Evolutionary conservation across 2,888 invertebrate genomes (phyloP).

Genomic region (Campoplex nolae): DNA sequence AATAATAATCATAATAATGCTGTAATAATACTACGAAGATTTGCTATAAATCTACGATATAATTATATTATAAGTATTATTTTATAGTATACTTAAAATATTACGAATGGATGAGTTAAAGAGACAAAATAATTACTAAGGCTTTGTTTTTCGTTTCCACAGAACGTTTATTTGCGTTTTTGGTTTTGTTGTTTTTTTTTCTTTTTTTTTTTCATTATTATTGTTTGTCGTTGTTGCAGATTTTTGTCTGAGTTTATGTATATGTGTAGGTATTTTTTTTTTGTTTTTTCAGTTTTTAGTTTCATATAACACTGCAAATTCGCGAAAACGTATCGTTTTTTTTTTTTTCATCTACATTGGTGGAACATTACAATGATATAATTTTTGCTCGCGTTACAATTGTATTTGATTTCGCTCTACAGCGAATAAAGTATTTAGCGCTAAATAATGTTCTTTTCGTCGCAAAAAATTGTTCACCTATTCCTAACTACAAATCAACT

Average conservation of each 20-base stretch:
- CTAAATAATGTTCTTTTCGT: background rate
- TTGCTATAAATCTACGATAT: conserved; percentile 35
- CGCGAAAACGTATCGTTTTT: conserved; percentile 32
- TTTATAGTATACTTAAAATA: conserved; percentile 50
- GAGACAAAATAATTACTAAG: conserved; percentile 83
- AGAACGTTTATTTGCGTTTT: conserved; percentile 79
- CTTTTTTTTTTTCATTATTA: conserved; percentile 26
- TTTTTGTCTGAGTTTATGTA: conserved; percentile 38
- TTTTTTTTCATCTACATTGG: conserved; percentile 33
- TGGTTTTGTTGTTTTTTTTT: conserved; percentile 69
- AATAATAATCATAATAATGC: conserved; percentile 37
- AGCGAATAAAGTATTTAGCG: background rate
- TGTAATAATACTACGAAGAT: conserved; percentile 48
- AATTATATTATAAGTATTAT: conserved; percentile 22
- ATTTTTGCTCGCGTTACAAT: conserved; percentile 70
- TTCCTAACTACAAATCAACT: background rate
- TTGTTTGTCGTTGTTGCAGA: conserved; percentile 51
- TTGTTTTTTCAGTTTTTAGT: conserved; percentile 17
- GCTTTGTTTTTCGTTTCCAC: conserved; percentile 79
- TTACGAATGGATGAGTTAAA: conserved; percentile 74
- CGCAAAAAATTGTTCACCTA: conserved; percentile 6
- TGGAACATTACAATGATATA: conserved; percentile 45
- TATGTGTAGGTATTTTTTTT: conserved; percentile 32
- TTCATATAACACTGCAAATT: conserved; percentile 49
- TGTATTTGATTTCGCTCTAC: conserved; percentile 27